These are phyloP conservation scores for Conops quadrifasciatus DNA, from an alignment of 2,888 invertebrate species.

Conservation along the genomic window DNA sequence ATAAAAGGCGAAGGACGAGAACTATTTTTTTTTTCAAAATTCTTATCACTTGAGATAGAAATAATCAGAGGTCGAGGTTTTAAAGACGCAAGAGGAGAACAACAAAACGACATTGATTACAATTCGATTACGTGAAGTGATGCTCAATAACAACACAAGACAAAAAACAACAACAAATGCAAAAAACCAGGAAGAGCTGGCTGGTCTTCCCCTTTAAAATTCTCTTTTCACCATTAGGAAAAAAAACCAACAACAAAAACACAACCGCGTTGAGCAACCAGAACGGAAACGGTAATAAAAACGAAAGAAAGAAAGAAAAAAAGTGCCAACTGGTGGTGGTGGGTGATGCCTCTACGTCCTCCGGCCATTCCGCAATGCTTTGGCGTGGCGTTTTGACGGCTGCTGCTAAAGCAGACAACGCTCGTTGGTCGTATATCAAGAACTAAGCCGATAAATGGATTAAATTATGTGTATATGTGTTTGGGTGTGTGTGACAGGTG, in stretches of 20 bases:
- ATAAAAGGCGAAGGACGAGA: neutral
- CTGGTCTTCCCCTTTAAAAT: no score
- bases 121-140: conserved; percentile 23
- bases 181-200: neutral
- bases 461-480: conserved; percentile 25
- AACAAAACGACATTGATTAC: conserved; percentile 18
- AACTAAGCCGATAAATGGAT: conserved; percentile 37
- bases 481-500: neutral
- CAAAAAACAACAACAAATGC: neutral
- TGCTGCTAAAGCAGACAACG: conserved; percentile 6
- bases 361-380: neutral
- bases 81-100: neutral
- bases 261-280: neutral
- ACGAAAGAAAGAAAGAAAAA: neutral
- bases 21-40: neutral
- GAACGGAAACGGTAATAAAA: neutral
- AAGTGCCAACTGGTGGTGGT: conserved; percentile 9
- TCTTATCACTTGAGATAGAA: conserved; percentile 2
- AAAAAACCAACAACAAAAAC: neutral
- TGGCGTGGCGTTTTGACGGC: neutral
- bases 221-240: neutral
- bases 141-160: conserved; percentile 1
- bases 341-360: neutral
- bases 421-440: conserved; percentile 35
- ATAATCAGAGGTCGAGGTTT: neutral